These are phyloP conservation scores for Hippocampus barbouri DNA, from an alignment of 2,113 vertebrate species.

Conservation along the genomic window DNA sequence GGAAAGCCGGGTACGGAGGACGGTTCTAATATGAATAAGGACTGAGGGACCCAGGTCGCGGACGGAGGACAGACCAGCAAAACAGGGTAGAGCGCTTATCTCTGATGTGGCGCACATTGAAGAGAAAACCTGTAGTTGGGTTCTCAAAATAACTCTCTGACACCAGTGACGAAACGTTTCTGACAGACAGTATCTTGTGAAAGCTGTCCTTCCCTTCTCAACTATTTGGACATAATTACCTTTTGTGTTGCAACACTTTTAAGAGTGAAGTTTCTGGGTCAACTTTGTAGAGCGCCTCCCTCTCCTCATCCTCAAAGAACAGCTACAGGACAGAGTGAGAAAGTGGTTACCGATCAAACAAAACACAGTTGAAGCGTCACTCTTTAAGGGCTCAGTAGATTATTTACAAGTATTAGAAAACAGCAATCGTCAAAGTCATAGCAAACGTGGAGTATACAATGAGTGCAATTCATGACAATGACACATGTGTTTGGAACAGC, in stretches of 20 bases:
- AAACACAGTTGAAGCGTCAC: not conserved
- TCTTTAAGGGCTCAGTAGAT: not conserved
- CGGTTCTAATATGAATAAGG: no score
- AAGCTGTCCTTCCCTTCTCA: not conserved
- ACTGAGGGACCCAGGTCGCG: no score
- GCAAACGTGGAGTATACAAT: not conserved
- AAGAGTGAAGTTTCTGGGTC: slow-evolving; percentile 72
- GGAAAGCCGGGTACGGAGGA: no score
- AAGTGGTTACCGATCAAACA: not conserved
- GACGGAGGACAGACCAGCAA: no score
- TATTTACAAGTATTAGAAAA: not conserved
- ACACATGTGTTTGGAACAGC: no score
- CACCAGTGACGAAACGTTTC: not conserved
- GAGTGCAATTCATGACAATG: not conserved
- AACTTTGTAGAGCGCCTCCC: slow-evolving; percentile 73
- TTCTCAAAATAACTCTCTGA: no score
- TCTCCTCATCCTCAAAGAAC: slow-evolving; percentile 85
- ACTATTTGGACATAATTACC: slow-evolving; percentile 62
- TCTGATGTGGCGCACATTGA: no score
- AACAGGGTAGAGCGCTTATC: no score
- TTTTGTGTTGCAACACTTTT: slow-evolving; percentile 77
- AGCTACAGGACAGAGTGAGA: slow-evolving; percentile 67
- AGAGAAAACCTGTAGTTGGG: no score
- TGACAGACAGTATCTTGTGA: not conserved
- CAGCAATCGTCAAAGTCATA: not conserved